These are phyloP conservation scores for Cryptoleucopteryx plumbea DNA, from an alignment of 2,113 vertebrate genomes.

Conservation along the genomic window DNA sequence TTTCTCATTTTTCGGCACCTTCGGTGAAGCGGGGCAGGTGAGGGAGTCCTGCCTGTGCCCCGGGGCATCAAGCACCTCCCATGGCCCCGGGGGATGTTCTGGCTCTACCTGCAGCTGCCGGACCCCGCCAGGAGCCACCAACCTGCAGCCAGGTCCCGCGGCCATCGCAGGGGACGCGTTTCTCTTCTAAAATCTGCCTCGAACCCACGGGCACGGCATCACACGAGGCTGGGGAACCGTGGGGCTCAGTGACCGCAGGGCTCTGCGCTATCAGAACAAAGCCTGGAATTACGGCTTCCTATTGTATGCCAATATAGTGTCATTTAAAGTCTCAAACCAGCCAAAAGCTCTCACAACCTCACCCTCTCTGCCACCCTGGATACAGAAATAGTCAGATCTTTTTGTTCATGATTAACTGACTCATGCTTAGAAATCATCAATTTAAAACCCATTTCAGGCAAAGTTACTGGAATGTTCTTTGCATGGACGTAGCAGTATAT, in stretches of 20 bases:
- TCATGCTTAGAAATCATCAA: slow-evolving; percentile 48
- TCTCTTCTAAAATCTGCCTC: background rate
- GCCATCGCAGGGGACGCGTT: background rate
- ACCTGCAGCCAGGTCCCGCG: background rate
- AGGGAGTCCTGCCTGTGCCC: background rate
- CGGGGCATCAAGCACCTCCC: background rate
- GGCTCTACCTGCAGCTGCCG: background rate
- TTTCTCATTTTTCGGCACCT: accelerated
- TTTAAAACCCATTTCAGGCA: slow-evolving; percentile 51
- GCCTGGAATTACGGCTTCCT: background rate
- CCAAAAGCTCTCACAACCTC: background rate
- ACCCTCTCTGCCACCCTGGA: background rate
- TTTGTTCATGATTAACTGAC: slow-evolving; percentile 54
- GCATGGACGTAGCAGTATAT: background rate
- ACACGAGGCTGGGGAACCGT: background rate
- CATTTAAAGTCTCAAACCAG: background rate
- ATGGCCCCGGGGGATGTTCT: accelerated
- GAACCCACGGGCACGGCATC: accelerated
- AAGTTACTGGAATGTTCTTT: slow-evolving; percentile 48
- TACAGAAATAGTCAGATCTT: slow-evolving; percentile 51
- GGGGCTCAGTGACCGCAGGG: background rate
- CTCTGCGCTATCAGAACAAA: background rate
- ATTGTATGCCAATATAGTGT: background rate
- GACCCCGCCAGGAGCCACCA: background rate
- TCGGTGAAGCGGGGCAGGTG: background rate